Conservation (phyloP, 2,888 invertebrate species). For the Leptinotarsa peninsularis region DNA sequence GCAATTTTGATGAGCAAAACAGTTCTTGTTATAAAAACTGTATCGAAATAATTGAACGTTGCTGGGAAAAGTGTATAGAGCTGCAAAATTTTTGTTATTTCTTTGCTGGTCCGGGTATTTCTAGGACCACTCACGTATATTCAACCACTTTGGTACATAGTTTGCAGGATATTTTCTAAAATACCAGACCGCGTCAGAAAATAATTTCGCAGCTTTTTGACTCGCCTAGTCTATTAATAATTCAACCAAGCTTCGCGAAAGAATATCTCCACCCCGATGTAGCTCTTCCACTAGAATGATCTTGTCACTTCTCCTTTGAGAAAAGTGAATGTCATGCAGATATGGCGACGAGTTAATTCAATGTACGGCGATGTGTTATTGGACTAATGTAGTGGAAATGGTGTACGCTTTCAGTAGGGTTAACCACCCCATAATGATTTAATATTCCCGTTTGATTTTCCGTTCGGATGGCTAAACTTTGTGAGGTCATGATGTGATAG, state of each 20-base stretch:
- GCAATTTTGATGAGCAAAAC: too few species aligned
- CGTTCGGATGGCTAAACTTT: not conserved
- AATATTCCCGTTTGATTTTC: conserved; percentile 29
- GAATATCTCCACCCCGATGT: not conserved
- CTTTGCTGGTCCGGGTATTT: too few species aligned
- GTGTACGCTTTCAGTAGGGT: conserved; percentile 45
- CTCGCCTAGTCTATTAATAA: not conserved
- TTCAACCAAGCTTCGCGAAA: not conserved
- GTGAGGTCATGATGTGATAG: not conserved
- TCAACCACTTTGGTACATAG: too few species aligned
- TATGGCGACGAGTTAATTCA: conserved; percentile 56
- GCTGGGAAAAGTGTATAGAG: too few species aligned
- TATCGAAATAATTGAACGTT: too few species aligned
- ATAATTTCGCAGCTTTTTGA: not conserved
- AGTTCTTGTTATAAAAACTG: too few species aligned
- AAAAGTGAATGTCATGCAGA: conserved; percentile 42
- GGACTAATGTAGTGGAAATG: conserved; percentile 60
- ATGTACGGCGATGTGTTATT: conserved; percentile 55
- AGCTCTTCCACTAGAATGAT: conserved; percentile 38
- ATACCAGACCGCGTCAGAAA: too few species aligned
- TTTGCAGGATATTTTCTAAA: too few species aligned
- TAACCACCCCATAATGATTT: conserved; percentile 44
- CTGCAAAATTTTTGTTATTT: too few species aligned
- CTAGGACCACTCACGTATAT: too few species aligned
- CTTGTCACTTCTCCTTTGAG: conserved; percentile 57